Evolutionary conservation across 2,888 invertebrate species (phyloP), one percentile per base, ranked within the genome.

Genomic region (Clepsis dumicolana): DNA sequence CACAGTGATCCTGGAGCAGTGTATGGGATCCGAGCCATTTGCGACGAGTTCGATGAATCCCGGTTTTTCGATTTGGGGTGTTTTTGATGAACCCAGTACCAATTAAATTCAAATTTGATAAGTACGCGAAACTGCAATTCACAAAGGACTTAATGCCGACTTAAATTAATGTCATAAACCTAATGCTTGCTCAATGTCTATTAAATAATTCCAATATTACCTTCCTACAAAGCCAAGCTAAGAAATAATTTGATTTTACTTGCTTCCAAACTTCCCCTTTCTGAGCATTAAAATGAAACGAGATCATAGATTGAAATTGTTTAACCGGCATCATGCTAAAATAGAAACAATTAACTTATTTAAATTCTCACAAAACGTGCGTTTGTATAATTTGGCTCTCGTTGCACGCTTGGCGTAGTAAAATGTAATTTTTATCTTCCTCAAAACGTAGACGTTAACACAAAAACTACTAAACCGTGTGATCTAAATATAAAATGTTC

Each of bases 401-500:
- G 18, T 44, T 44, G 16, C 16, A 41, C 0, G 5, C 5, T 4
- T n/a, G 5, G 44, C 7, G 7, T 7, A 44, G 38, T 18, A 44
- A 44, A 44, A 44, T 44, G 44, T 18, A 35, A 4, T 10, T 16
- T 12, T 48, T 8, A 21, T 48, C 12, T 21, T 21, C 21, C n/a
- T 10, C 35, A 12, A 48, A 48, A 48, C 21, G 10, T 48, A 48
- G 18, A 44, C 21, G 10, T 16, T 44, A 18, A 16, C 16, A 7
- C 18, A 21, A 48, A 48, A 44, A 44, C 21, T 41, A 48, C 1
- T 4, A 48, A 2, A 21, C 21, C 12, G 21, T 48, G 48, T 48
- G 57, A 57, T 38, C 57, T 38, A 57, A 57, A 57, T 38, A 24
- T 57, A 25, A 38, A 21, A 57, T n/a, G 12, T 24, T 21, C 8